phyloP scores from a whole-genome alignment of 2,113 vertebrate genomes.

The Corythoichthys intestinalis region DNA sequence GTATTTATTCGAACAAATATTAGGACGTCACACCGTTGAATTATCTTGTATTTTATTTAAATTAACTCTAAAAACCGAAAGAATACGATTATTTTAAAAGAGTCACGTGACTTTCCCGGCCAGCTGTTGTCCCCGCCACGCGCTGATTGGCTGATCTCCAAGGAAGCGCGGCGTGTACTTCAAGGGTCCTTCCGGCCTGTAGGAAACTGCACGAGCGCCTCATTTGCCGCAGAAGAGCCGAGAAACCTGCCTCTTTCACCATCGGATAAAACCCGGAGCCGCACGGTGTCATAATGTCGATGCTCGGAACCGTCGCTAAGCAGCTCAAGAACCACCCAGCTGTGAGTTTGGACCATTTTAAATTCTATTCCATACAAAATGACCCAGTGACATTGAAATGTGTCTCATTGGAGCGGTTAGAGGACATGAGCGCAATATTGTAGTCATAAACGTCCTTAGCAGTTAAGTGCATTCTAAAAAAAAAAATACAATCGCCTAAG shows the following conservation, averaged over 20 bases:
- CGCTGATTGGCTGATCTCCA: slow-evolving; percentile 48
- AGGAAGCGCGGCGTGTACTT: slow-evolving; percentile 5
- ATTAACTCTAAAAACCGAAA: neutral
- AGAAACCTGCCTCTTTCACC: neutral
- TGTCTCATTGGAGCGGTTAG: neutral
- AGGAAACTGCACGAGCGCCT: neutral
- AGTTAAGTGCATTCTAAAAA: too few species aligned
- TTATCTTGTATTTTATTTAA: neutral
- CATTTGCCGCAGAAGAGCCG: neutral
- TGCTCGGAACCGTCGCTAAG: slow-evolving; percentile 48
- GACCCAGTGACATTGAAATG: slow-evolving; percentile 51
- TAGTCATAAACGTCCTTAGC: neutral
- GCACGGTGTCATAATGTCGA: slow-evolving; percentile 27
- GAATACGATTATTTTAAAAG: neutral
- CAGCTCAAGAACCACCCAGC: slow-evolving; percentile 70
- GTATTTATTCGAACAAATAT: neutral
- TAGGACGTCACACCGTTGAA: neutral
- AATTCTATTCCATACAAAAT: neutral
- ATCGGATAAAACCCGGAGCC: neutral
- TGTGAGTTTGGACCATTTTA: slow-evolving; percentile 53
- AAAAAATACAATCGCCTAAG: too few species aligned
- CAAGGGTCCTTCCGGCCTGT: neutral
- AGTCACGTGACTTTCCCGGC: neutral
- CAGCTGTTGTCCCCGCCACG: slow-evolving; percentile 31
- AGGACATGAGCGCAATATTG: slow-evolving; percentile 12